These are phyloP conservation scores for Aproaerema taeniolella DNA, from an alignment of 2,888 invertebrate species.

Conservation along the genomic window DNA sequence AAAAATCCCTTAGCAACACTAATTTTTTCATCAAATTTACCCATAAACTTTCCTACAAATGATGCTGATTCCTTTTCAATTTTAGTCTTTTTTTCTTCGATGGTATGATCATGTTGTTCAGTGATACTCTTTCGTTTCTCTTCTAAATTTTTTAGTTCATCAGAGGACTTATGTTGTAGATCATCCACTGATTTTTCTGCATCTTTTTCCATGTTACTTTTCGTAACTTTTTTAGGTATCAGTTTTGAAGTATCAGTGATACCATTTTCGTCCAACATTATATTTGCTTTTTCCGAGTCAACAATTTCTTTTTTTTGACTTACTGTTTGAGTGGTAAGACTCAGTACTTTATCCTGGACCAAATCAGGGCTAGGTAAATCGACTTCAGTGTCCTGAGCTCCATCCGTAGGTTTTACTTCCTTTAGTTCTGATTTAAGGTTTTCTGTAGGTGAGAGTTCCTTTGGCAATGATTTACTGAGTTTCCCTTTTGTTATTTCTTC, in stretches of 20 bases:
- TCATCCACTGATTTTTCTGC: neutral
- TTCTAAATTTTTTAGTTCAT: neutral
- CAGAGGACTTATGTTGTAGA: neutral
- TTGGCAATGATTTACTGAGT: neutral
- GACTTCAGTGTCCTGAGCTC: neutral
- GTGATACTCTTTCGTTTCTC: constrained; percentile 13
- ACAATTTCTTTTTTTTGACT: neutral
- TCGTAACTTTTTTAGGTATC: no score
- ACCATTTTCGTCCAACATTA: no score
- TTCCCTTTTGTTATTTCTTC: neutral
- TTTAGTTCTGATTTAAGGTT: neutral
- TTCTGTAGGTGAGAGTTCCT: neutral
- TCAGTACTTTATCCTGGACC: constrained; percentile 16
- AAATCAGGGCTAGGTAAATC: constrained; percentile 10
- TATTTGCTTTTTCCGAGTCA: no score
- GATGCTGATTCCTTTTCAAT: constrained; percentile 31
- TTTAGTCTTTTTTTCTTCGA: constrained; percentile 11
- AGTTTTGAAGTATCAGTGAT: no score
- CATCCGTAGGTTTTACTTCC: no score
- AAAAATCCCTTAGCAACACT: constrained; percentile 38
- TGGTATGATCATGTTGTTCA: constrained; percentile 11
- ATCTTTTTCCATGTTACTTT: neutral
- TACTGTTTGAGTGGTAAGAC: no score
- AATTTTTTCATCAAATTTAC: constrained; percentile 39
- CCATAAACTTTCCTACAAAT: constrained; percentile 35